A percentile compares a stretch with the other conserved stretches of the same genome.
phyloP scores from a whole-genome alignment of 1,140 invertebrate genomes.

The Trialeurodes vaporariorum region DNA sequence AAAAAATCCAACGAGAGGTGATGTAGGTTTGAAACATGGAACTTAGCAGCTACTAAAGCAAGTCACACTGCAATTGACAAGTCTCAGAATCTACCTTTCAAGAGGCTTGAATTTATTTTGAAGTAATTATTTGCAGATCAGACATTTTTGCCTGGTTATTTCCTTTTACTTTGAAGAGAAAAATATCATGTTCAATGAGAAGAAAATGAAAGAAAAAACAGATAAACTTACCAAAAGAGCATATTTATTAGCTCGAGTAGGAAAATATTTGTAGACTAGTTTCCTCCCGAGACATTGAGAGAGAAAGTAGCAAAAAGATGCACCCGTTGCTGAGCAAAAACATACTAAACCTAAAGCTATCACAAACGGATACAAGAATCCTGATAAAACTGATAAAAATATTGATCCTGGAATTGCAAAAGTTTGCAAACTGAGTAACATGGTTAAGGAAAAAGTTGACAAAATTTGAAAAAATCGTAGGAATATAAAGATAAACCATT shows the following conservation, averaged over 20 bases:
- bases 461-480: no score
- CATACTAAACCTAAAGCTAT: slow-evolving; percentile 84
- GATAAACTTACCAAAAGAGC: slow-evolving; percentile 52
- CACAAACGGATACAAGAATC: slow-evolving; percentile 91
- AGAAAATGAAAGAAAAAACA: slow-evolving; percentile 13
- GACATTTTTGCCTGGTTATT: no score
- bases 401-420: slow-evolving; percentile 99
- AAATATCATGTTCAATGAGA: no score
- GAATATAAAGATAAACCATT: no score
- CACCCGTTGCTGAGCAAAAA: slow-evolving; percentile 90
- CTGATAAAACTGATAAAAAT: slow-evolving; percentile 93
- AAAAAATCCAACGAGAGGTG: no score
- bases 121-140: no score
- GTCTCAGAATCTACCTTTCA: no score
- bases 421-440: slow-evolving; percentile 75
- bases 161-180: no score
- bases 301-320: slow-evolving; percentile 87
- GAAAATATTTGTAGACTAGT: slow-evolving; percentile 79
- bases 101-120: no score
- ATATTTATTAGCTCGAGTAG: slow-evolving; percentile 75
- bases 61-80: no score
- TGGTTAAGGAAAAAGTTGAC: not conserved
- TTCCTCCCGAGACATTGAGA: slow-evolving; percentile 78
- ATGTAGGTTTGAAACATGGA: no score
- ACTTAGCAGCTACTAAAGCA: no score